These are phyloP conservation scores for Lophotis ruficrista DNA, from an alignment of 2,113 vertebrate species.

Conservation along the genomic window DNA sequence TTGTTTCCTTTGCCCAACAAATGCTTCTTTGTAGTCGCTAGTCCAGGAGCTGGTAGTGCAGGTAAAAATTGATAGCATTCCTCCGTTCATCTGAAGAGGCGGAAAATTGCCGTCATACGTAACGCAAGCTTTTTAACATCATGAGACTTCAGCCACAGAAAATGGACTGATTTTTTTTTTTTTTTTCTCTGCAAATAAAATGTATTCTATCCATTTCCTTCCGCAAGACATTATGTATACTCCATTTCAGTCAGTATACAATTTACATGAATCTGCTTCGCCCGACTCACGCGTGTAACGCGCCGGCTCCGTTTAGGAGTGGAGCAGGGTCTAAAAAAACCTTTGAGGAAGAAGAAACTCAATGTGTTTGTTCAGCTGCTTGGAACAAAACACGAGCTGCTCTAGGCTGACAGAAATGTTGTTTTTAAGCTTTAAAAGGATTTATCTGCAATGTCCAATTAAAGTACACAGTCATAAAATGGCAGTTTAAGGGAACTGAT, in stretches of 20 bases:
- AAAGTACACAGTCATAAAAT: not conserved
- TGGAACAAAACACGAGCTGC: not conserved
- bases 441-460: conserved; percentile 40
- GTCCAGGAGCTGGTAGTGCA: not conserved
- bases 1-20: not conserved
- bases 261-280: not conserved
- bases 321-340: not conserved
- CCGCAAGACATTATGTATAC: not conserved
- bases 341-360: not conserved
- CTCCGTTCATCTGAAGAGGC: conserved; percentile 13
- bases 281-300: not conserved
- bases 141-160: not conserved
- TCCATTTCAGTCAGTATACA: not conserved
- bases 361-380: conserved; percentile 1
- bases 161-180: not conserved
- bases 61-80: not conserved
- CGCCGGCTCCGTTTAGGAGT: not conserved
- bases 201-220: not conserved
- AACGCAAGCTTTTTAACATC: not conserved
- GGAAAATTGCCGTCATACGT: not conserved
- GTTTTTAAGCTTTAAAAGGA: conserved; percentile 4
- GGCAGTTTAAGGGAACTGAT: not conserved
- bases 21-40: not conserved
- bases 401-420: not conserved
- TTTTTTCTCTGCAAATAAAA: not conserved